These are phyloP conservation scores for Todiramphus chloris DNA, from an alignment of 2,113 vertebrate species.

Conservation along the genomic window DNA sequence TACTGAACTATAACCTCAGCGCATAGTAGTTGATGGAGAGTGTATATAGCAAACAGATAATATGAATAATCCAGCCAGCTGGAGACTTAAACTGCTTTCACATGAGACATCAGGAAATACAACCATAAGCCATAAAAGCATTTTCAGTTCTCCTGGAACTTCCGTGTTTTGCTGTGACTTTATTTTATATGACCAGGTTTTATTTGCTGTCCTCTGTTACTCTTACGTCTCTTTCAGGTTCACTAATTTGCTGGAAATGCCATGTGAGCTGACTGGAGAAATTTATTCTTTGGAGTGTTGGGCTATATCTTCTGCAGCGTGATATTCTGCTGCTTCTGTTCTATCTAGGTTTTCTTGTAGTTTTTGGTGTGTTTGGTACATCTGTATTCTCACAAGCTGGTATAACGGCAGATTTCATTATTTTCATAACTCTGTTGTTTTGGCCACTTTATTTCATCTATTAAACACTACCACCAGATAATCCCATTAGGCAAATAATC, in stretches of 20 bases:
- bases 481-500: background rate
- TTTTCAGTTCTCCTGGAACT: background rate
- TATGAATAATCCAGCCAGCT: background rate
- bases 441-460: background rate
- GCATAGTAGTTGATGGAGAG: fast-evolving
- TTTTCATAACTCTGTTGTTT: background rate
- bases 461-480: background rate
- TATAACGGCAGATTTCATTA: background rate
- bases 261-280: background rate
- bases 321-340: background rate
- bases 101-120: background rate
- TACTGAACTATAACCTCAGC: background rate
- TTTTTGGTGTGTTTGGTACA: background rate
- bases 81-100: background rate
- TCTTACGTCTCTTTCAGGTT: background rate
- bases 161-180: background rate
- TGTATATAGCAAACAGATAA: background rate
- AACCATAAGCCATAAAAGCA: background rate
- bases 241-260: background rate
- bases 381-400: background rate
- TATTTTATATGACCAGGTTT: background rate
- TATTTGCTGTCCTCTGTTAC: background rate
- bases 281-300: background rate
- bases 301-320: background rate
- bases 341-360: background rate